Evolutionary conservation across 2,888 invertebrate genomes (phyloP).

Genomic region (Unio delphinus): DNA sequence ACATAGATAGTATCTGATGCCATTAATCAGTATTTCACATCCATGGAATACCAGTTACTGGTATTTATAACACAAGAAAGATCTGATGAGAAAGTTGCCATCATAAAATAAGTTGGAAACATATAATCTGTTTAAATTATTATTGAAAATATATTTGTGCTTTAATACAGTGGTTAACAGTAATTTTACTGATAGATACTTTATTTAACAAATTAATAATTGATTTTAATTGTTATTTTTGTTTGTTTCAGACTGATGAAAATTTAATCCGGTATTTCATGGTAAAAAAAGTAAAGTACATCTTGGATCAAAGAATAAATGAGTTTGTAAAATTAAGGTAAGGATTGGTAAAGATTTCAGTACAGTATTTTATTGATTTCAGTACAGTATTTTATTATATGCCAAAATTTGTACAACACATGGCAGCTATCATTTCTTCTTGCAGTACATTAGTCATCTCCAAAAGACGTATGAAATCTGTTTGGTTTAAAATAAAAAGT

Average conservation of each 20-base stretch:
- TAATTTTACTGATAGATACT: not conserved
- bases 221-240: constrained; percentile 5
- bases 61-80: too few relatives aligned
- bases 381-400: not conserved
- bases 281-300: constrained; percentile 72
- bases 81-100: too few relatives aligned
- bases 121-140: not conserved
- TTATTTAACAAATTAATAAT: not conserved
- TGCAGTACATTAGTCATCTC: too few relatives aligned
- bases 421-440: too few relatives aligned
- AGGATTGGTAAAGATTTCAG: too few relatives aligned
- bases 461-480: too few relatives aligned
- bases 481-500: too few relatives aligned
- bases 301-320: constrained; percentile 63
- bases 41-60: too few relatives aligned
- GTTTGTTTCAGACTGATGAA: constrained; percentile 44
- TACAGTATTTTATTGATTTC: not conserved
- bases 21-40: too few relatives aligned
- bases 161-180: not conserved
- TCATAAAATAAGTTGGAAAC: not conserved
- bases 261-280: constrained; percentile 66
- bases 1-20: too few relatives aligned
- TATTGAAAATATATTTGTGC: not conserved
- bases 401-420: not conserved
- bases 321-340: not conserved